phyloP scores from a whole-genome alignment of 2,113 vertebrate genomes.

The Aptenodytes patagonicus region DNA sequence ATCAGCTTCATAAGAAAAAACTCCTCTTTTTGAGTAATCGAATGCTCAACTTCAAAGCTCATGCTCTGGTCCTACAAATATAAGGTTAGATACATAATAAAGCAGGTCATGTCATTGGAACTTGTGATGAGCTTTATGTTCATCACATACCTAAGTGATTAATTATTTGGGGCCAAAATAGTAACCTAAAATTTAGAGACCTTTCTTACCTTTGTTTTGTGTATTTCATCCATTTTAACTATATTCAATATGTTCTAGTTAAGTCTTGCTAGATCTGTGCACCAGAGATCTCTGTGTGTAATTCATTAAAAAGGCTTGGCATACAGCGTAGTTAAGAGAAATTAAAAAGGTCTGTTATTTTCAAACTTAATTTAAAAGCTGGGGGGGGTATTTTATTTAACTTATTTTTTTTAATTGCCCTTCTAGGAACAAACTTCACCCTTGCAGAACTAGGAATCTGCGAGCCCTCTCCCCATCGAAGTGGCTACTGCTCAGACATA shows the following conservation, averaged over 20 bases:
- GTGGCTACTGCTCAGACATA: conserved; percentile 90
- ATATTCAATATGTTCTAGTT: background rate
- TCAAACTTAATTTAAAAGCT: background rate
- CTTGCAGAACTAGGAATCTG: conserved; percentile 93
- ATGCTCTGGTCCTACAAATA: background rate
- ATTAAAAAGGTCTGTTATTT: background rate
- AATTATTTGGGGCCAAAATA: background rate
- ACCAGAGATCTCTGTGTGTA: background rate
- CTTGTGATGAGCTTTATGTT: background rate
- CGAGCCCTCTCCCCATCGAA: conserved; percentile 86
- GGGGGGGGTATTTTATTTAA: background rate
- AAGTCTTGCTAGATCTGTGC: background rate
- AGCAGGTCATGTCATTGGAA: background rate
- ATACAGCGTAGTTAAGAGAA: background rate
- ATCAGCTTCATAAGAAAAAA: background rate
- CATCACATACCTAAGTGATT: background rate
- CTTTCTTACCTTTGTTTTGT: background rate
- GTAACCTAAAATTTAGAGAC: background rate
- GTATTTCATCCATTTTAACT: background rate
- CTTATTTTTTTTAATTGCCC: background rate
- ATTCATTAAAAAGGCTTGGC: background rate
- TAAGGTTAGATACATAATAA: background rate
- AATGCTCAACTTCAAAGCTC: background rate
- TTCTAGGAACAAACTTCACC: conserved; percentile 86
- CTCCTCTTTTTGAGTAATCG: background rate